Conservation (phyloP, 2,797 vertebrate genomes). For the Leontocebus nigricollis region DNA sequence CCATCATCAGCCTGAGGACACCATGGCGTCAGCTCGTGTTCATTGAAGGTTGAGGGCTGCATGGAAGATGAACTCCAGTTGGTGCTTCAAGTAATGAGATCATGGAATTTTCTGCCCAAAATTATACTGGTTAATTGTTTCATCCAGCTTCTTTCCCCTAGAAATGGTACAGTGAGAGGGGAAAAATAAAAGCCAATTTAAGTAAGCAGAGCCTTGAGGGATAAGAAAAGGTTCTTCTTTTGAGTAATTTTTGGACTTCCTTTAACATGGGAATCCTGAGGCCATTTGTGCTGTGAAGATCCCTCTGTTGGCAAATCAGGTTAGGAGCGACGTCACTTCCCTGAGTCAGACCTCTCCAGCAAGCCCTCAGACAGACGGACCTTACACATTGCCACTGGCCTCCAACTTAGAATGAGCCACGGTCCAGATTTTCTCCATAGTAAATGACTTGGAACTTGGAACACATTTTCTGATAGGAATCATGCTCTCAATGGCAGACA, state of each 20-base stretch:
- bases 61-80: slow-evolving; percentile 78
- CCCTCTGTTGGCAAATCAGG: background rate
- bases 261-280: background rate
- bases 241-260: background rate
- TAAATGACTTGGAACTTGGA: background rate
- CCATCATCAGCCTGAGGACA: slow-evolving; percentile 55
- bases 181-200: slow-evolving; percentile 3
- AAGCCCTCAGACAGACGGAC: background rate
- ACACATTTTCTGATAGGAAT: background rate
- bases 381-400: background rate
- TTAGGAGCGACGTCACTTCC: background rate
- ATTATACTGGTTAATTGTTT: slow-evolving; percentile 83
- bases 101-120: slow-evolving; percentile 80
- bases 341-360: background rate
- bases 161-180: slow-evolving; percentile 74
- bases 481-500: background rate
- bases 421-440: background rate
- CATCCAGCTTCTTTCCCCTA: slow-evolving; percentile 80
- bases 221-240: background rate
- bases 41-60: slow-evolving; percentile 72
- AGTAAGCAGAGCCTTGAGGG: background rate
- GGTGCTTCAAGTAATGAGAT: slow-evolving; percentile 81
- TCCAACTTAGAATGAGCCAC: background rate
- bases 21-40: slow-evolving; percentile 68
- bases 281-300: background rate